Evolutionary conservation across 2,888 invertebrate species (phyloP), one percentile per base, ranked within the genome.

Genomic region (Pedicia rivosa): DNA sequence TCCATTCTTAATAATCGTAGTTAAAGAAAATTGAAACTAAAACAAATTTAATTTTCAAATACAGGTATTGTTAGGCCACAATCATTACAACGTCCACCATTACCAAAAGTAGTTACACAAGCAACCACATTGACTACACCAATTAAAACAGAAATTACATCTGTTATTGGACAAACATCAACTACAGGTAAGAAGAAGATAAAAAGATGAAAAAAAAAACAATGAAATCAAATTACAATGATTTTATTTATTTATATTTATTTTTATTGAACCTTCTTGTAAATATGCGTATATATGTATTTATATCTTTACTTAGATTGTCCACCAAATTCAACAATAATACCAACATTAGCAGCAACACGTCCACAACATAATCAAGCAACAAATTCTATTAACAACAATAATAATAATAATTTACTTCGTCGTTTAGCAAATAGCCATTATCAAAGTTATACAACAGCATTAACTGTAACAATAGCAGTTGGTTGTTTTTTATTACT

Each of bases 401-500:
- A 70, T 5, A 74, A 74, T 37, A 79, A 77, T 44, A 68, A 74
- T 51, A 78, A 81, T 42, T 65, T 84, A 3, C 62, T 82, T 31
- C 72, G 81, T 25, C 74, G 82, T 33, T 64, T 83, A 6, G 78
- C 82, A n/a, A 56, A 55, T 37, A 80, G 78, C 41, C 84, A 86
- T 50, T 84, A 84, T 51, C 86, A 86, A 54, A 86, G 82, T 41
- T 87, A 88, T 56, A 84, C 87, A 5, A 86, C 87, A 0, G 88
- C 88, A 1, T 64, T 90, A 13, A 81, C 86, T 6, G 83, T 88
- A 19, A 88, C 88, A 1, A 83, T 87, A 43, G 83, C 80, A 2
- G 83, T 86, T 7, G 86, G 84, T 2, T 83, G 84, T 50, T 83
- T 86, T 46, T 67, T 87, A 6, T 64, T 87, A 7, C 65, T 86